Evolutionary conservation across 2,888 invertebrate species (phyloP), one percentile per base, ranked within the genome.

Genomic region (Melikaiella ostensackeni): DNA sequence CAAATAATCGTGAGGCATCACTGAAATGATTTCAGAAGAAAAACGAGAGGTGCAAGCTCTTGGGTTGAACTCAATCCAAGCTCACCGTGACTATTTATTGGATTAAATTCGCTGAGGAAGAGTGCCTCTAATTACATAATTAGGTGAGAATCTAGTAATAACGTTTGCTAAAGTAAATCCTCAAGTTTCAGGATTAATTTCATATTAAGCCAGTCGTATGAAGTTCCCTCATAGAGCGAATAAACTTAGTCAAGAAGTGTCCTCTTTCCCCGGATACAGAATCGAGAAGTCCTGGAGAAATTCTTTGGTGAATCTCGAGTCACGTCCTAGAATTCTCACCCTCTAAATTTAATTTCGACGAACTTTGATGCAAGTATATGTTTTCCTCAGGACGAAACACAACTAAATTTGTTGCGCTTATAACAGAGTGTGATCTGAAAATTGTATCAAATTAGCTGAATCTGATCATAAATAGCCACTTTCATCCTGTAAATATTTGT

Each of bases 401-500:
- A 50, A 7, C 50, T 50, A n/a, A 50, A 50, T 50, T 55, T 55
- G 8, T 21, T 27, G 42, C 27, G 27, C 46, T 46, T 9, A 27
- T 27, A 27, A 66, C 9, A 16, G 8, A 21, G 66, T 46, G 66
- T 66, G 66, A 27, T 46, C 42, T 42, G 27, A 42, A 46, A 66
- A 9, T 63, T 27, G 6, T 66, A 66, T 66, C 38, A 19, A 16
- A 46, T 9, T 38, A 63, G 35, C 2, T 7, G 27, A 66, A 46
- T 66, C n/a, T 46, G 2, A 30, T 30, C 13, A 21, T 16, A 66
- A 38, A 6, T 19, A 42, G 19, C 27, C 27, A 66, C 21, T 66
- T 24, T 8, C 8, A 46, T 66, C 7, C 46, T 66, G 42, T 66
- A 66, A 11, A 66, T 66, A 66, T 46, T 66, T 66, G 66, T 66